Evolutionary conservation across 2,888 invertebrate species (phyloP), one percentile per base, ranked within the genome.

Genomic region (Apoda limacodes): DNA sequence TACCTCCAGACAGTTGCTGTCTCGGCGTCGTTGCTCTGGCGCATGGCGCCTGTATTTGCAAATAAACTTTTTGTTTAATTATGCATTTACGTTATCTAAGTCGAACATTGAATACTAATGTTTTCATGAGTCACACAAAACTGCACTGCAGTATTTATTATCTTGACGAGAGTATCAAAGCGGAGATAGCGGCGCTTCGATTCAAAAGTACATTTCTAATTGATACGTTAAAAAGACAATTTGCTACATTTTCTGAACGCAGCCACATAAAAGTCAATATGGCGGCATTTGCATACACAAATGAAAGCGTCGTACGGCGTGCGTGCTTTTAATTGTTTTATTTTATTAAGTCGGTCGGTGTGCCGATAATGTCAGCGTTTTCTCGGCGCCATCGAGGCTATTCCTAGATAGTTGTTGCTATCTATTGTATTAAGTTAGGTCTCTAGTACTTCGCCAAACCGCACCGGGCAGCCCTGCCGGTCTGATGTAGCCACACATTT

Each of bases 181-280:
- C 32, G 33, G 42, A 52, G 63, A 68, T 68, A 63, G 60, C 60
- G 66, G 65, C 52, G 39, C 35, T 37, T 37, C 35, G 40, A 52
- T 53, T 59, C n/a, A n/a, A n/a, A n/a, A 59, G 58, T 55, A 45
- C 47, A 52, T 49, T 48, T 52, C 56, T 67, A 68, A 71, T 69
- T 67, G 69, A 72, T 63, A 69, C 64, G 60, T 68, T 66, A 60
- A 67, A 62, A 60, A 55, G 50, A 57, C 58, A 61, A 60, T 65
- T 65, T 61, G 62, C 60, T 61, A 53, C 52, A 47, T 55, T 59
- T 55, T 54, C 50, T 36, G 42, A 41, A 45, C 45, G 44, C 45
- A 47, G 48, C 49, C 44, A 17, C 17, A 17, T 17, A 7, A n/a
- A n/a, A n/a, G n/a, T 49, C 51, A 54, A 58, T 58, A 56, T 50